Evolutionary conservation across 1,140 invertebrate species (phyloP), one percentile per base, ranked within the genome.

Genomic region (Pseudomyrmex cubaensis): DNA sequence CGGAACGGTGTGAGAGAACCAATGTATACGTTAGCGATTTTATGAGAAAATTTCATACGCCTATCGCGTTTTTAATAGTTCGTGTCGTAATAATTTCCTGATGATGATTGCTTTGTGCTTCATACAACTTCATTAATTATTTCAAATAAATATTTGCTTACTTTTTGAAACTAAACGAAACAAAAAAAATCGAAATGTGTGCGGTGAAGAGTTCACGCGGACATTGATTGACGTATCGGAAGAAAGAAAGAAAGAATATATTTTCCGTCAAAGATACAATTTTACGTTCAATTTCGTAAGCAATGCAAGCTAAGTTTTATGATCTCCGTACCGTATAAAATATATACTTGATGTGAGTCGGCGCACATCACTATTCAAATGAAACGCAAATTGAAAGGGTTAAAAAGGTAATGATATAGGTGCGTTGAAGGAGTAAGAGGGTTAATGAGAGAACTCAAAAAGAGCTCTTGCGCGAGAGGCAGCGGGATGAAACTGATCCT

Each of bases 361-460:
- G 20, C 62, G 64, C 4, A 35, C n/a, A 67, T 66, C 17, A 15
- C 63, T 8, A 12, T 35, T 48, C 48, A 57, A 77, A 54, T 67
- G 7, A 66, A 76, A 76, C 46, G 59, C 61, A 64, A 76, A 76
- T 64, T 64, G 73, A 46, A 67, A 77, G 62, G 62, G 62, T 66
- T 77, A 77, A 77, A 77, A 54, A 50, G 63, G 22, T 76, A 76
- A 67, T 67, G 62, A 77, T 17, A 54, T 20, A n/a, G 48, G 12
- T 77, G 5, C 17, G 44, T 66, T 20, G 61, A 61, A 9, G 12
- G 25, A 52, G 66, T 77, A 77, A 66, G 25, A 76, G 48, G 46
- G 76, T 57, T 78, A 69, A 78, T 70, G 54, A 78, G 76, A 78
- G 35, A 59, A 78, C 35, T 78, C 35, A 20, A 57, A 57, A 48